Conservation (phyloP, 2,888 invertebrate species). For the Dryocosmus kuriphilus region DNA sequence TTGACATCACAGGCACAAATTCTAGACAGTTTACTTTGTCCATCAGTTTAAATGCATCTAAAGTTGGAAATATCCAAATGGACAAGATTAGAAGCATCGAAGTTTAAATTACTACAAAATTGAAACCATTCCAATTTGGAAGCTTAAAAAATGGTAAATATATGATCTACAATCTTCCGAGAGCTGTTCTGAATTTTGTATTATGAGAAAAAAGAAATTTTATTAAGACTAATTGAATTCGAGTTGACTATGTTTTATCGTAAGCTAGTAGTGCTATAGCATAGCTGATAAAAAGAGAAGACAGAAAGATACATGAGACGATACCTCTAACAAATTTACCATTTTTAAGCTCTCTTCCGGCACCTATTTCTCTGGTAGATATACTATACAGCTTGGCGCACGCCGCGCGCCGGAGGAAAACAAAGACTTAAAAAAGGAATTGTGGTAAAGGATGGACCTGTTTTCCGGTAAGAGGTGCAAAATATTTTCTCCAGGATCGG, state of each 20-base stretch:
- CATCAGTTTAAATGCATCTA: background rate
- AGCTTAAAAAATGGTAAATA: too few relatives aligned
- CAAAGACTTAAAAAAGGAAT: constrained; percentile 48
- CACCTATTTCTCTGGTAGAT: constrained; percentile 57
- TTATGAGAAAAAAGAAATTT: too few relatives aligned
- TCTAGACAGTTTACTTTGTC: background rate
- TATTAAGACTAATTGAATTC: too few relatives aligned
- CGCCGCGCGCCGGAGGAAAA: constrained; percentile 51
- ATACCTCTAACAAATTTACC: constrained; percentile 54
- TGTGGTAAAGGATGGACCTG: constrained; percentile 55
- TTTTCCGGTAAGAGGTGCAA: constrained; percentile 48
- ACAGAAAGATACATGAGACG: constrained; percentile 40
- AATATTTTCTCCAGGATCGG: constrained; percentile 45
- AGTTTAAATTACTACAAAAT: too few relatives aligned
- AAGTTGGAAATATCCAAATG: background rate
- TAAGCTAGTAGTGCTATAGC: too few relatives aligned
- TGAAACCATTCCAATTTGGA: too few relatives aligned
- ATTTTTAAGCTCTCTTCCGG: constrained; percentile 58
- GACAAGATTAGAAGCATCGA: background rate
- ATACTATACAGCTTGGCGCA: constrained; percentile 45
- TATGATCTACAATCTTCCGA: too few relatives aligned
- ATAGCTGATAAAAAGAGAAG: background rate
- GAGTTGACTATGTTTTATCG: too few relatives aligned
- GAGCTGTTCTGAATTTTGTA: too few relatives aligned
- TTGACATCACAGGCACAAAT: too few relatives aligned